These are phyloP conservation scores for Nansenia antarctica DNA, from an alignment of 2,113 vertebrate genomes.

Conservation along the genomic window DNA sequence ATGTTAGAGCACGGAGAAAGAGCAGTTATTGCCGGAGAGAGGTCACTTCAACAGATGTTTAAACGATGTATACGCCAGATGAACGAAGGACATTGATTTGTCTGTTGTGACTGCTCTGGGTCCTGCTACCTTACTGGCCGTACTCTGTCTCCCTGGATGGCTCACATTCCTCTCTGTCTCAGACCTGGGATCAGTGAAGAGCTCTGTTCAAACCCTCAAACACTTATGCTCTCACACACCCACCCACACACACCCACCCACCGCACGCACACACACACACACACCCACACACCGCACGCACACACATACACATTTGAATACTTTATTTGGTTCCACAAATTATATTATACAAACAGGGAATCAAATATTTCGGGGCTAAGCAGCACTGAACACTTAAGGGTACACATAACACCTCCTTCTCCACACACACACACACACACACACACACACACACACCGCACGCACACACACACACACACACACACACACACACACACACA, in stretches of 20 bases:
- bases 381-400: too few species aligned
- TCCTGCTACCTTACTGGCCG: background rate
- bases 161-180: conserved; percentile 35
- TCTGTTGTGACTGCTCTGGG: conserved; percentile 20
- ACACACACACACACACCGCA: background rate
- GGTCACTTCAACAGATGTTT: conserved; percentile 26
- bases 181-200: conserved; percentile 22
- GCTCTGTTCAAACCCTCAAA: background rate
- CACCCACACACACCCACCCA: too few species aligned
- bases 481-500: background rate
- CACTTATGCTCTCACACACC: too few species aligned
- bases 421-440: background rate
- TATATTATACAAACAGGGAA: too few species aligned
- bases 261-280: too few species aligned
- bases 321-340: too few species aligned
- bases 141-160: conserved; percentile 17
- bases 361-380: too few species aligned
- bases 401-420: too few species aligned
- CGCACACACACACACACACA: conserved; percentile 5
- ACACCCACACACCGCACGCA: background rate
- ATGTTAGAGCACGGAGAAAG: conserved; percentile 2
- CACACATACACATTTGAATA: background rate
- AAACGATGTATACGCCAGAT: conserved; percentile 24
- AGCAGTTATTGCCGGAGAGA: conserved; percentile 11
- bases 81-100: conserved; percentile 29